Conservation (phyloP, 2,888 invertebrate species). For the Eueremaeus valkanovi region DNA sequence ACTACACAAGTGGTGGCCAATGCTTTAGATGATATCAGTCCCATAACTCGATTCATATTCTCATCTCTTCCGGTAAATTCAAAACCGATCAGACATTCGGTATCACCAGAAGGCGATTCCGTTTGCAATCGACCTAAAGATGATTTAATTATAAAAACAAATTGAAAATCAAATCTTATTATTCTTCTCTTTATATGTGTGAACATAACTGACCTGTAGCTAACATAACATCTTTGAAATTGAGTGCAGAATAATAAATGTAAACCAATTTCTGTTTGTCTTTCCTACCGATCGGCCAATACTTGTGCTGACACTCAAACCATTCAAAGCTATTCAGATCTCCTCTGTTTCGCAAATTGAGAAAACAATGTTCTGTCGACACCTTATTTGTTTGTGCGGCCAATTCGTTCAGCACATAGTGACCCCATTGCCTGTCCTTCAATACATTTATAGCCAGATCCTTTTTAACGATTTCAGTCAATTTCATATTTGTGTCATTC, state of each 20-base stretch:
- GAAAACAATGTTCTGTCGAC: constrained; percentile 76
- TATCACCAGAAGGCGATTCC: constrained; percentile 73
- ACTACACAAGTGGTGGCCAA: constrained; percentile 55
- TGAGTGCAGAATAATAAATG: constrained; percentile 55
- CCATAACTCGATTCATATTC: constrained; percentile 51
- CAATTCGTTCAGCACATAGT: constrained; percentile 45
- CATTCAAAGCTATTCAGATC: constrained; percentile 38
- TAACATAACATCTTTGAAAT: constrained; percentile 51
- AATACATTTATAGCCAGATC: constrained; percentile 56
- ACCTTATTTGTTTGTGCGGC: constrained; percentile 50
- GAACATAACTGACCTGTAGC: constrained; percentile 66
- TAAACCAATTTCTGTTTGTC: constrained; percentile 51
- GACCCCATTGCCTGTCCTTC: constrained; percentile 55
- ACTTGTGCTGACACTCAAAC: constrained; percentile 28
- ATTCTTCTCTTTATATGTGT: constrained; percentile 61
- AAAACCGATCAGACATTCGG: constrained; percentile 57
- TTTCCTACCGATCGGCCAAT: constrained; percentile 12
- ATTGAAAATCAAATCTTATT: not conserved
- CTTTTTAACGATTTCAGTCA: constrained; percentile 49
- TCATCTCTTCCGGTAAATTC: constrained; percentile 50
- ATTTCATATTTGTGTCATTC: constrained; percentile 16
- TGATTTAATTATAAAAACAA: constrained; percentile 53
- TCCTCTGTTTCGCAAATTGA: constrained; percentile 84
- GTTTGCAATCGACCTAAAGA: constrained; percentile 94
- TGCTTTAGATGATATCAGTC: constrained; percentile 52